A percentile compares a stretch with the other conserved stretches of the same genome.
Conservation (phyloP, 2,888 invertebrate genomes). For the Machimus atricapillus region DNA sequence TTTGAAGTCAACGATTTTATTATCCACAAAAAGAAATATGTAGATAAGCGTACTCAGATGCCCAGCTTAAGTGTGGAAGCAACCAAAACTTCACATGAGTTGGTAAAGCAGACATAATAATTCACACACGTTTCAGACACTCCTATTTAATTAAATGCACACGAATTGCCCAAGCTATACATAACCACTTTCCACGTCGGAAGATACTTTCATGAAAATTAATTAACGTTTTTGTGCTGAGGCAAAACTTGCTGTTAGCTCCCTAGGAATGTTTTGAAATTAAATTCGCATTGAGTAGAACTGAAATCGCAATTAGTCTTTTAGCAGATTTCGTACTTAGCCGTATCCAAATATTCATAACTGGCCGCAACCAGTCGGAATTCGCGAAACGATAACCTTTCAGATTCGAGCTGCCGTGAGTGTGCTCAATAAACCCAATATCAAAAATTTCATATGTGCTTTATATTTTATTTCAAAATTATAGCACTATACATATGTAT, state of each 20-base stretch:
- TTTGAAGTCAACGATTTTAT: not conserved
- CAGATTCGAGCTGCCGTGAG: not conserved
- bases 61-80: not conserved
- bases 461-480: not conserved
- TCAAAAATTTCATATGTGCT: not conserved
- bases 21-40: not conserved
- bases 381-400: not conserved
- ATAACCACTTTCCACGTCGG: not conserved
- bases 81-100: not conserved
- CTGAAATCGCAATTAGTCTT: not conserved
- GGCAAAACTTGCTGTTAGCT: not conserved
- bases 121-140: conserved; percentile 41
- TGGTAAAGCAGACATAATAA: conserved; percentile 38
- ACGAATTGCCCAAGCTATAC: conserved; percentile 36
- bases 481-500: no score
- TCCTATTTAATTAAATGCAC: conserved; percentile 44
- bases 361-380: not conserved
- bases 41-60: not conserved
- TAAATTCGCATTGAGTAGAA: not conserved
- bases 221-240: conserved; percentile 43
- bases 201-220: conserved; percentile 40
- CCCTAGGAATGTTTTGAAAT: not conserved
- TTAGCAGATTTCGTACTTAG: not conserved
- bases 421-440: not conserved
- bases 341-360: not conserved